Evolutionary conservation across 2,888 invertebrate genomes (phyloP), one percentile per base, ranked within the genome.

Genomic region (Tachystola acroxantha): DNA sequence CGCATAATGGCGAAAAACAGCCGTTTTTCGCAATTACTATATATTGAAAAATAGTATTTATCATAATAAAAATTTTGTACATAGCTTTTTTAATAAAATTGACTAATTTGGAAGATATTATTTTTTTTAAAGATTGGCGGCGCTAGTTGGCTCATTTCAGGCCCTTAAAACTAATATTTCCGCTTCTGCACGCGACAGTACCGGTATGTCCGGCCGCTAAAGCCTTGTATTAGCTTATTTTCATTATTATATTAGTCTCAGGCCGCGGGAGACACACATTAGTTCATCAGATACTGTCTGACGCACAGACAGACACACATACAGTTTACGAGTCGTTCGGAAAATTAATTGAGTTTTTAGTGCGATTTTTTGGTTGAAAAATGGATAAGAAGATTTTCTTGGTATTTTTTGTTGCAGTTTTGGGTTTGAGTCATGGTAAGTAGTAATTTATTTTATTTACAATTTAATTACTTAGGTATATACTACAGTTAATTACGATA

Each of bases 161-260:
- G n/a, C n/a, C n/a, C n/a, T n/a, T n/a, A n/a, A n/a, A n/a, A n/a
- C n/a, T n/a, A n/a, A n/a, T n/a, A n/a, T n/a, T n/a, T n/a, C 26
- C 47, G 53, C 55, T 69, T 76, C 28, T 54, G 51, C 38, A 4
- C 44, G 36, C 53, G 64, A 61, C 33, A 53, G 57, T 74, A 84
- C 84, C 67, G 66, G 80, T 73, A 70, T 53, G 59, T 70, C 79
- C 54, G 53, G 57, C 54, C 67, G 61, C 65, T 52, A 59, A 61
- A 65, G 58, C 49, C 60, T 61, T 62, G 52, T 50, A 40, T 43
- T 40, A 54, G 53, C 54, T 56, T 65, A 64, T 65, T 66, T 67
- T 63, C 64, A 62, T 67, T 67, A 67, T 64, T 52, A 63, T 56
- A 62, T 54, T 54, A 46, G 51, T 50, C 55, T 53, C 48, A 45